phyloP scores from a whole-genome alignment of 2,888 invertebrate species.

The Iphiclides podalirius region DNA sequence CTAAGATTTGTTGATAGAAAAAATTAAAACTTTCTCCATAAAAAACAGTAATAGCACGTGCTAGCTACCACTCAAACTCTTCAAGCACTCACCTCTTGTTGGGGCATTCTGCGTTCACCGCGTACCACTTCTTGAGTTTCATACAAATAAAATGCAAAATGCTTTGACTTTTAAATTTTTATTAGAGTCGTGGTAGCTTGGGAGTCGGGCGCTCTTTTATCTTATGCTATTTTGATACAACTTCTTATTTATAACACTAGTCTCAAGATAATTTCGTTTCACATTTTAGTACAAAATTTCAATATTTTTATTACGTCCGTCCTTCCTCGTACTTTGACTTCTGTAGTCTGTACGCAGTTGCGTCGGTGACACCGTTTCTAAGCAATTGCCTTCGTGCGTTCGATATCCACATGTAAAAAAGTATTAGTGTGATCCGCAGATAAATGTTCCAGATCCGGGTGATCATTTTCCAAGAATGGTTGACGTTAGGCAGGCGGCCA shows the following conservation, averaged over 20 bases:
- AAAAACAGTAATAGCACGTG: constrained; percentile 14
- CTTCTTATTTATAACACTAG: constrained; percentile 1
- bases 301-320: no score
- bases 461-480: no score
- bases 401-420: no score
- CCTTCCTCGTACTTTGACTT: no score
- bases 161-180: constrained; percentile 1
- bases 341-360: no score
- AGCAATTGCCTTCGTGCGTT: no score
- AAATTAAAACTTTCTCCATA: no score
- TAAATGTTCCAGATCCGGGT: no score
- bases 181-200: neutral
- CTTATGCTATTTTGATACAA: neutral
- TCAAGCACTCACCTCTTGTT: constrained; percentile 15
- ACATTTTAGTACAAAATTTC: neutral
- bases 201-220: neutral
- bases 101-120: constrained; percentile 20
- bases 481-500: no score
- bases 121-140: constrained; percentile 13
- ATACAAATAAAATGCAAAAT: constrained; percentile 8
- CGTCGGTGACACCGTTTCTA: no score
- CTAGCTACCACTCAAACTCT: constrained; percentile 9
- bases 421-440: no score
- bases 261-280: neutral
- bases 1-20: no score